Evolutionary conservation across 2,888 invertebrate genomes (phyloP).

Genomic region (Drosophila sordidula): DNA sequence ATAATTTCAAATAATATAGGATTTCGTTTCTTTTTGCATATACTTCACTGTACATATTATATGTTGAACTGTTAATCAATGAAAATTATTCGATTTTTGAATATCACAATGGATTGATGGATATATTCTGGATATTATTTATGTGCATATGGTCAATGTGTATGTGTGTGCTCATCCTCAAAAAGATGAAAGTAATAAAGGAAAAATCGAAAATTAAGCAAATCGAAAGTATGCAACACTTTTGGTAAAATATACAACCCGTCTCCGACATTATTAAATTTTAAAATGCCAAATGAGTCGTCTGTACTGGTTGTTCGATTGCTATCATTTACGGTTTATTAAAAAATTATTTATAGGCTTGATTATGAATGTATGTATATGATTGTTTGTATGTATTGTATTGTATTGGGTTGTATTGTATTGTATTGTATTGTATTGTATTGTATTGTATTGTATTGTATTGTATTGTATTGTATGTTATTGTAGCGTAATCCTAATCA

Average conservation of each 20-base stretch:
- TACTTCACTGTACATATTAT: no score
- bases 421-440: constrained; percentile 19
- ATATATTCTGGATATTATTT: no score
- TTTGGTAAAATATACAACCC: not conserved
- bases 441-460: constrained; percentile 23
- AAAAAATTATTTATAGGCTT: constrained; percentile 15
- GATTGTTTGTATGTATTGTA: constrained; percentile 18
- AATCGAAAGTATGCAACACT: not conserved
- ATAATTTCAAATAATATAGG: no score
- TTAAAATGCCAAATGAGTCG: not conserved
- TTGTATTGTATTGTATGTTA: constrained; percentile 28
- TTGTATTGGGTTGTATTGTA: constrained; percentile 16
- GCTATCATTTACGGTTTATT: not conserved
- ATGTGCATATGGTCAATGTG: no score
- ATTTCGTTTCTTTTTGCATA: no score
- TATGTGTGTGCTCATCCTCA: no score
- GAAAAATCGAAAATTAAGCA: no score
- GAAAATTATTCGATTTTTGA: no score
- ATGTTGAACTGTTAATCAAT: no score
- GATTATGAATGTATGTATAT: constrained; percentile 20
- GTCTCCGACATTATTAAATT: no score
- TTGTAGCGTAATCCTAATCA: constrained; percentile 34
- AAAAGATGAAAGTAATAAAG: no score
- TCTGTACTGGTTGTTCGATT: not conserved
- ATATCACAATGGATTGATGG: no score